A percentile compares a stretch with the other conserved stretches of the same genome.
These are phyloP conservation scores for Epizoanthus scotinus DNA, from an alignment of 92 coral and sea anemone species.

Conservation along the genomic window DNA sequence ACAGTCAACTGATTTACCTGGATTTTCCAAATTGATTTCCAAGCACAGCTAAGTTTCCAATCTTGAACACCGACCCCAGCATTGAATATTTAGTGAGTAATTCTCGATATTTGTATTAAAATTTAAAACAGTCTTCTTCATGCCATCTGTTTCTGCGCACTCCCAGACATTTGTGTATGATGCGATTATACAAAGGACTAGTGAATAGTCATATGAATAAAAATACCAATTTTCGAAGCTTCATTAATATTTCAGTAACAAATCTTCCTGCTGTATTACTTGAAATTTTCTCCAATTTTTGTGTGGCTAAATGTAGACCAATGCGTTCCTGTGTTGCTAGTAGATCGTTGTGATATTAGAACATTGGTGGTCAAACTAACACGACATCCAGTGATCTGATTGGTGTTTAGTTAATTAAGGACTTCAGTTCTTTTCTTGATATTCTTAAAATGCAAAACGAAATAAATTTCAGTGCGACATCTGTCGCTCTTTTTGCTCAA, in stretches of 20 bases:
- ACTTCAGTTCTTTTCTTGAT: constrained; percentile 20
- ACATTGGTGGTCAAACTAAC: constrained; percentile 11
- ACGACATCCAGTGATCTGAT: neutral
- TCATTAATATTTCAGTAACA: constrained; percentile 32
- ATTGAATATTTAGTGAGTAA: constrained; percentile 31
- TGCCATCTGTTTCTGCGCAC: constrained; percentile 37
- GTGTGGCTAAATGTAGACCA: constrained; percentile 21
- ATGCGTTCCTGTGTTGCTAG: constrained; percentile 11
- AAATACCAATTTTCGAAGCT: constrained; percentile 32
- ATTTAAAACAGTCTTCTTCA: constrained; percentile 20
- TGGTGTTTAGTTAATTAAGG: constrained; percentile 31
- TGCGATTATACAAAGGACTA: constrained; percentile 21
- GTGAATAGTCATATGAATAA: constrained; percentile 24
- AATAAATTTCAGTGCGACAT: constrained; percentile 11
- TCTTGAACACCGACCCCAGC: neutral
- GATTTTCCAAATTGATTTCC: neutral
- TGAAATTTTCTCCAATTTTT: constrained; percentile 28
- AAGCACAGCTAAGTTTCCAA: constrained; percentile 7
- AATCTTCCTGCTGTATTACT: constrained; percentile 15
- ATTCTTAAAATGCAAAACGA: constrained; percentile 16
- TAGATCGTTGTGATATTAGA: constrained; percentile 14
- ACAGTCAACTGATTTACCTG: constrained; percentile 14
- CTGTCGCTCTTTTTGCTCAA: constrained; percentile 3
- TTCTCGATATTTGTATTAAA: constrained; percentile 31
- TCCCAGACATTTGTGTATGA: constrained; percentile 19